Evolutionary conservation across 1,140 invertebrate species (phyloP).

Genomic region (Mactra quadrangularis): DNA sequence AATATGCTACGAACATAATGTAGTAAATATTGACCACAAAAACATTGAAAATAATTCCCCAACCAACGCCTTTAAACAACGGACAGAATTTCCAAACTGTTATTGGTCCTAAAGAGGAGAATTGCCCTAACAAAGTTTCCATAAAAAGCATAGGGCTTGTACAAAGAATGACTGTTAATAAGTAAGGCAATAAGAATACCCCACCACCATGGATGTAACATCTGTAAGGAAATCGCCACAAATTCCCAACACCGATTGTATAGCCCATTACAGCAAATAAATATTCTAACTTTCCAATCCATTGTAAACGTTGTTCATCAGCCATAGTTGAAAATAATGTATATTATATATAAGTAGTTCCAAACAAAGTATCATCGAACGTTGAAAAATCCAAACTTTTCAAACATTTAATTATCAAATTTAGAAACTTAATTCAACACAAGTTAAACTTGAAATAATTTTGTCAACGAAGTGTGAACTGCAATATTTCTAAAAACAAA

Average conservation of each 20-base stretch:
- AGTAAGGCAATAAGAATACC: slow-evolving; percentile 76
- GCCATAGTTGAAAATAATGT: slow-evolving; percentile 22
- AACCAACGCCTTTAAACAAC: slow-evolving; percentile 96
- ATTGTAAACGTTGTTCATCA: slow-evolving; percentile 61
- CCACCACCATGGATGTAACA: slow-evolving; percentile 67
- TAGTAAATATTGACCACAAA: slow-evolving; percentile 82
- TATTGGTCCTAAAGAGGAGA: slow-evolving; percentile 77
- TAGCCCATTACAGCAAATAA: slow-evolving; percentile 81
- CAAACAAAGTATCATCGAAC: too few relatives aligned
- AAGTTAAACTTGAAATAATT: too few relatives aligned
- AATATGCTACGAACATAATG: slow-evolving; percentile 83
- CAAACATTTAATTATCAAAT: too few relatives aligned
- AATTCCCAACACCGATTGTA: slow-evolving; percentile 80
- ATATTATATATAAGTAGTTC: too few relatives aligned
- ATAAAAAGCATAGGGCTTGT: slow-evolving; percentile 83
- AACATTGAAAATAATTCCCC: slow-evolving; percentile 87
- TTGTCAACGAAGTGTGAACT: too few relatives aligned
- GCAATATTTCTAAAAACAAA: too few relatives aligned
- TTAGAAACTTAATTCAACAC: too few relatives aligned
- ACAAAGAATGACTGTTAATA: slow-evolving; percentile 77
- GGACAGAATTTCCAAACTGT: slow-evolving; percentile 93
- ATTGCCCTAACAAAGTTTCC: slow-evolving; percentile 83
- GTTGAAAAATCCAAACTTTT: too few relatives aligned
- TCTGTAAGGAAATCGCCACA: slow-evolving; percentile 68
- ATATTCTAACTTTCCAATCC: slow-evolving; percentile 82